Evolutionary conservation across 2,888 invertebrate species (phyloP), one percentile per base, ranked within the genome.

Genomic region (Eubasilissa splendida): DNA sequence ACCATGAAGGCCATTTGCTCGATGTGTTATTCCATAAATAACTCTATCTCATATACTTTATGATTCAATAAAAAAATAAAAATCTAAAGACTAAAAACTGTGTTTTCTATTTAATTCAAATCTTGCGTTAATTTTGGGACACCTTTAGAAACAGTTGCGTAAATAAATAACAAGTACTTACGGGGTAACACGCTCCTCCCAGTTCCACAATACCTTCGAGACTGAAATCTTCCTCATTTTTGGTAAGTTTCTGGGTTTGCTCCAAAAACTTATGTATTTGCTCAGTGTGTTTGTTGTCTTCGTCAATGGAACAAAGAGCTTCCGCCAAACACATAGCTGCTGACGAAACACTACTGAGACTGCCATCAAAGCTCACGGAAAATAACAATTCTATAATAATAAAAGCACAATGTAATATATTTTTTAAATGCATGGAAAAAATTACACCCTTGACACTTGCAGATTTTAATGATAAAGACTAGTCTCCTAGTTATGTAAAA

Each of bases 271-370:
- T 88, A 11, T 93, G 91, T 71, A 96, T 93, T 85, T 95, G 94
- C 82, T 93, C 92, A 0, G 95, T 95, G 85, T 95, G 95, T 85
- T 95, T 95, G 86, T 95, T 93, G 81, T 95, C 94, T 85, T 95
- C 95, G 86, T 96, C 95, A 74, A 96, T 92, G 33, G 93, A 94
- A 86, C 96, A 96, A 12, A 96, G 89, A 0, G 95, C 94, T 87
- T 96, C 96, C 0, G 95, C 94, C 8, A 95, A 87, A 0, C 94
- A 93, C n/a, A 93, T 90, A 0, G 95, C 94, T 70, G 93, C 91
- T 0, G 91, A 90, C 0, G 92, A 90, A 0, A 91, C 86, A 0
- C 86, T 85, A 82, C 90, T 90, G 81, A 88, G 87, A 7, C 87
- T 87, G 0, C 88, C 88, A 84, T 90, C 90, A 85, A 90, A 90